These are phyloP conservation scores for Eumacrocentrus americanus DNA, from an alignment of 2,888 invertebrate genomes.

Conservation along the genomic window DNA sequence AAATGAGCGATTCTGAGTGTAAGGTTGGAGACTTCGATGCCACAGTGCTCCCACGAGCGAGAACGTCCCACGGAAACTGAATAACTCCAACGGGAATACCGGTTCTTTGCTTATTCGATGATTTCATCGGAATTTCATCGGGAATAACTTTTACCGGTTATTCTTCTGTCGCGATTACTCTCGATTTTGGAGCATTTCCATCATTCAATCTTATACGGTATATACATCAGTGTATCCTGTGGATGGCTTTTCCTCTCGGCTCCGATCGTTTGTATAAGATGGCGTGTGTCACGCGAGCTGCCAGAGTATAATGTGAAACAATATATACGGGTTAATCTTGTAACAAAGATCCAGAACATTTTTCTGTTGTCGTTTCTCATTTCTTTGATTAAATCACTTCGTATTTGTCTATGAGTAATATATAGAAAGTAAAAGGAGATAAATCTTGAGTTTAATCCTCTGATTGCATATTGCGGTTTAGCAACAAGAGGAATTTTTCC, in stretches of 20 bases:
- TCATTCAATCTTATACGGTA: neutral
- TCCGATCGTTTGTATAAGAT: slow-evolving; percentile 11
- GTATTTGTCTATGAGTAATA: too few species aligned
- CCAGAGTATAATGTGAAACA: neutral
- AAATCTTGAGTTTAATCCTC: neutral
- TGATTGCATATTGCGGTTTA: neutral
- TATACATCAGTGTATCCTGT: neutral
- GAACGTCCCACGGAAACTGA: slow-evolving; percentile 29
- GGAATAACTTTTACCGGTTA: slow-evolving; percentile 21
- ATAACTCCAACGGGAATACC: slow-evolving; percentile 32
- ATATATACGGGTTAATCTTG: neutral
- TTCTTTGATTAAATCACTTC: too few species aligned
- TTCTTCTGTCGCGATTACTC: slow-evolving; percentile 13
- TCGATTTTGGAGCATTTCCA: slow-evolving; percentile 15
- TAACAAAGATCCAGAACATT: neutral
- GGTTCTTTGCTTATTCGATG: slow-evolving; percentile 28
- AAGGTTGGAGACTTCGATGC: slow-evolving; percentile 39
- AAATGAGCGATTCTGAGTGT: slow-evolving; percentile 25
- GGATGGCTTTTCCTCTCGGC: slow-evolving; percentile 1
- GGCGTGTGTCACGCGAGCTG: slow-evolving; percentile 5
- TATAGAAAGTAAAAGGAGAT: neutral
- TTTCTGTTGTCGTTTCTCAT: too few species aligned
- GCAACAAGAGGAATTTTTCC: neutral
- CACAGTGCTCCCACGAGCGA: slow-evolving; percentile 29
- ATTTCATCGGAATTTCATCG: slow-evolving; percentile 24